A percentile compares a stretch with the other conserved stretches of the same genome.
phyloP scores from a whole-genome alignment of 2,797 vertebrate species.

The Gambusia yucatana region DNA sequence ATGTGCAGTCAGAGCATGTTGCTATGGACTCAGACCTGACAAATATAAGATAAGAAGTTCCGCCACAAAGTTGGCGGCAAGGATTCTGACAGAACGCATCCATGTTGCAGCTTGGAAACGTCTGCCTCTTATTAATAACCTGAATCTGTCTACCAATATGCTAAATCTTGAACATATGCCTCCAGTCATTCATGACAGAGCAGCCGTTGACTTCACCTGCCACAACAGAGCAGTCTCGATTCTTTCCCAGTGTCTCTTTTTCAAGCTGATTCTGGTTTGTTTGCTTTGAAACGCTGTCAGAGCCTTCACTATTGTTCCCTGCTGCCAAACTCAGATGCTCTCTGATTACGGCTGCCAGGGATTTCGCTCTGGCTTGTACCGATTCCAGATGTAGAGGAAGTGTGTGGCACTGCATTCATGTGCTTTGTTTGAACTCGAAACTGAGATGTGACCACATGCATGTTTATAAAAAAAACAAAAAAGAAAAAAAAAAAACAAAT shows the following conservation, averaged over 20 bases:
- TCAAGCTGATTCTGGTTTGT: constrained; percentile 25
- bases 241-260: constrained; percentile 21
- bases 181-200: constrained; percentile 14
- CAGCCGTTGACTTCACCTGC: constrained; percentile 18
- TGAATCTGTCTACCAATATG: not conserved
- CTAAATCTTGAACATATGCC: not conserved
- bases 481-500: too few species aligned
- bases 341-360: constrained; percentile 36
- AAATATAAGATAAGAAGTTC: constrained; percentile 29
- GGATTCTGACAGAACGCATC: constrained; percentile 18
- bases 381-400: constrained; percentile 40
- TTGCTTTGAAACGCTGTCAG: constrained; percentile 47
- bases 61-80: constrained; percentile 6
- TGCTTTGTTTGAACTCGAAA: constrained; percentile 19
- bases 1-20: constrained; percentile 37
- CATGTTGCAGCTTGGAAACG: constrained; percentile 25
- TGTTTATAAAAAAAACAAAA: not conserved
- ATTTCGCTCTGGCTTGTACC: constrained; percentile 25
- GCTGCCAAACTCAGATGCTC: constrained; percentile 37
- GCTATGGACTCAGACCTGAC: constrained; percentile 13
- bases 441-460: not conserved
- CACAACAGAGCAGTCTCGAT: not conserved
- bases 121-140: constrained; percentile 39
- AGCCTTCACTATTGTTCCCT: constrained; percentile 44
- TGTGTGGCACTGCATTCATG: constrained; percentile 19